These are phyloP conservation scores for Melanogrammus aeglefinus DNA, from an alignment of 2,797 vertebrate species.

Conservation along the genomic window DNA sequence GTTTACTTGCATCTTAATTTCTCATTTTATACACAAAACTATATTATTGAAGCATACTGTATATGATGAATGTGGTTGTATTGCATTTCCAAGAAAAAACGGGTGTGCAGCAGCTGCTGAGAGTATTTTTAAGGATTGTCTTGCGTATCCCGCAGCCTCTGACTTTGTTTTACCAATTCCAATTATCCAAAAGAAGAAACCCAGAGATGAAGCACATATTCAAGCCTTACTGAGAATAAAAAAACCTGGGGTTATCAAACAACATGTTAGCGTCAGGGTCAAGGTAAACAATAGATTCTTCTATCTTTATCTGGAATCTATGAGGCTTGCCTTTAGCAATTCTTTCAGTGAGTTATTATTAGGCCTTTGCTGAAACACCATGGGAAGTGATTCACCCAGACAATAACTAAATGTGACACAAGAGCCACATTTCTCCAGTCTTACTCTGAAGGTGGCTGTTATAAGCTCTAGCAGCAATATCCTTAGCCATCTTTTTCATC, in stretches of 20 bases:
- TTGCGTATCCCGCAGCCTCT: neutral
- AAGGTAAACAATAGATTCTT: slow-evolving; percentile 37
- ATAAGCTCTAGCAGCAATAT: slow-evolving; percentile 16
- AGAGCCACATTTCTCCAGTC: slow-evolving; percentile 15
- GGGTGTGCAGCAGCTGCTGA: neutral
- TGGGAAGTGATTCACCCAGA: slow-evolving; percentile 40
- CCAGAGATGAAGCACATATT: neutral
- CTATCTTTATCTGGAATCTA: slow-evolving; percentile 27
- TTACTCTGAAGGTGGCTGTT: slow-evolving; percentile 2
- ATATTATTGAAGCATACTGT: slow-evolving; percentile 2
- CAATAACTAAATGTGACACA: slow-evolving; percentile 16
- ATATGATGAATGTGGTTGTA: neutral
- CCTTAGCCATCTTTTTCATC: too few relatives aligned
- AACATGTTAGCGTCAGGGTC: slow-evolving; percentile 27
- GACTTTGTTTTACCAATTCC: neutral
- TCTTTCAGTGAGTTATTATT: slow-evolving; percentile 56
- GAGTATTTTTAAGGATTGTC: slow-evolving; percentile 7
- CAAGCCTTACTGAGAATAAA: neutral
- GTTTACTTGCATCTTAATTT: slow-evolving; percentile 20
- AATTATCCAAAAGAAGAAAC: neutral
- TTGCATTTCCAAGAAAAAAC: neutral
- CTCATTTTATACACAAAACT: slow-evolving; percentile 12
- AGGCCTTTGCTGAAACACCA: slow-evolving; percentile 54
- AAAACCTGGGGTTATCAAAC: neutral
- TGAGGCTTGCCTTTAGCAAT: slow-evolving; percentile 26